These are phyloP conservation scores for Grus americana DNA, from an alignment of 2,113 vertebrate genomes.

Conservation along the genomic window DNA sequence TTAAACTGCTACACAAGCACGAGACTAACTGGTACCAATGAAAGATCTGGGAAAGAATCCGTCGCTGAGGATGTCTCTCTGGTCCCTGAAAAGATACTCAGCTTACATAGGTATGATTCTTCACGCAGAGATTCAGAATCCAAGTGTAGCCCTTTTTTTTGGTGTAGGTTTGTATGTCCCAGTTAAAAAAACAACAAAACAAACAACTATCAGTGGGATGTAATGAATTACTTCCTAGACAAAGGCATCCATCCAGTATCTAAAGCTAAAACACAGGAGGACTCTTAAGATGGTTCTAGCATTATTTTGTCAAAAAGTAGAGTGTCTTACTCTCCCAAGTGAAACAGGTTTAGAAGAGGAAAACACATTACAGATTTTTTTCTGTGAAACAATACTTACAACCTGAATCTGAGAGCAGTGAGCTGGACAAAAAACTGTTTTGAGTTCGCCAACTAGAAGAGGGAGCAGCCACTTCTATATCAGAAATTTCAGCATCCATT, in stretches of 20 bases:
- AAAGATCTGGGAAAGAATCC: not conserved
- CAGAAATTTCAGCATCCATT: slow-evolving; percentile 72
- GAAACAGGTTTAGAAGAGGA: not conserved
- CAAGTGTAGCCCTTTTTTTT: not conserved
- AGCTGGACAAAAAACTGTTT: slow-evolving; percentile 73
- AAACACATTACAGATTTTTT: not conserved
- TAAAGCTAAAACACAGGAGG: not conserved
- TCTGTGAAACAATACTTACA: slow-evolving; percentile 79
- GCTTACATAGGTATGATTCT: not conserved
- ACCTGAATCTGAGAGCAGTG: slow-evolving; percentile 69
- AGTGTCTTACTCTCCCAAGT: not conserved
- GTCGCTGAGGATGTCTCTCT: not conserved
- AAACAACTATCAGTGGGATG: not conserved
- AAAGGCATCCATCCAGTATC: not conserved
- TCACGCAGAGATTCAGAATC: not conserved
- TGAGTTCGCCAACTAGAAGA: slow-evolving; percentile 75
- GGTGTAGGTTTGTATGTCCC: not conserved
- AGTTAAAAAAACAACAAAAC: not conserved
- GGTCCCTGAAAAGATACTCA: not conserved
- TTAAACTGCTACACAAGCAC: not conserved
- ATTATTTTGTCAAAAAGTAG: not conserved
- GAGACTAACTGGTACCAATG: not conserved
- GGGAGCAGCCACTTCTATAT: slow-evolving; percentile 64
- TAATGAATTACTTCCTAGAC: not conserved
- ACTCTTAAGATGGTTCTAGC: not conserved